Percentiles rank a stretch among this genome's conserved stretches.
Conservation (phyloP, 2,113 vertebrate genomes). For the Notiomystis cincta region DNA sequence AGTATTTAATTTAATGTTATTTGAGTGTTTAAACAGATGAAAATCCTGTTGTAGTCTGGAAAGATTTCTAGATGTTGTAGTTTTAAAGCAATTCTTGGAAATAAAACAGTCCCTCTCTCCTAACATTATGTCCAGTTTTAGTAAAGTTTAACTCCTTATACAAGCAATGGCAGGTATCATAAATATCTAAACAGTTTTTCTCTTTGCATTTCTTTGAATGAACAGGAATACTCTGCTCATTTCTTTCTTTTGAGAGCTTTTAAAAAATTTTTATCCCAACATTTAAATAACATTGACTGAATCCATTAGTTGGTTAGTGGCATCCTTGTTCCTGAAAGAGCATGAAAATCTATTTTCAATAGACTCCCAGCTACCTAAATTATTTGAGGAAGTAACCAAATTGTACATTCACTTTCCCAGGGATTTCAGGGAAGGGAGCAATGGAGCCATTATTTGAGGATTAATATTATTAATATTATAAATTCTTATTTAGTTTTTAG, state of each 20-base stretch:
- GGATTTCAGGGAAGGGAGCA: not conserved
- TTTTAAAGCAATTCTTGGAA: not conserved
- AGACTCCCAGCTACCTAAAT: not conserved
- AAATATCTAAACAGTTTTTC: not conserved
- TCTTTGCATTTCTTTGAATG: not conserved
- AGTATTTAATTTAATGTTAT: not conserved
- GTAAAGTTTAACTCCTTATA: not conserved
- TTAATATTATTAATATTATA: not conserved
- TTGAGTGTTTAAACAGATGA: not conserved
- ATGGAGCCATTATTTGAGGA: not conserved
- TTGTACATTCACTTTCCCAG: fast-evolving
- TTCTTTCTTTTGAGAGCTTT: not conserved
- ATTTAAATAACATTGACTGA: not conserved
- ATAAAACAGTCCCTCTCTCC: not conserved
- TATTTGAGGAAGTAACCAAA: not conserved
- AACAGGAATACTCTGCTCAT: not conserved
- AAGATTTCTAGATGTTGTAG: not conserved
- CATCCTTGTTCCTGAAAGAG: not conserved
- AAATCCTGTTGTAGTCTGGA: not conserved
- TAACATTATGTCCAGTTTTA: not conserved
- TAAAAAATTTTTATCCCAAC: not conserved
- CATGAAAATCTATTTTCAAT: not conserved
- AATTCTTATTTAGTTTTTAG: not conserved
- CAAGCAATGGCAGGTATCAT: not conserved
- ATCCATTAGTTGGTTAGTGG: not conserved